Evolutionary conservation across 2,113 vertebrate genomes (phyloP).

Genomic region (Brachypteracias leptosomus): DNA sequence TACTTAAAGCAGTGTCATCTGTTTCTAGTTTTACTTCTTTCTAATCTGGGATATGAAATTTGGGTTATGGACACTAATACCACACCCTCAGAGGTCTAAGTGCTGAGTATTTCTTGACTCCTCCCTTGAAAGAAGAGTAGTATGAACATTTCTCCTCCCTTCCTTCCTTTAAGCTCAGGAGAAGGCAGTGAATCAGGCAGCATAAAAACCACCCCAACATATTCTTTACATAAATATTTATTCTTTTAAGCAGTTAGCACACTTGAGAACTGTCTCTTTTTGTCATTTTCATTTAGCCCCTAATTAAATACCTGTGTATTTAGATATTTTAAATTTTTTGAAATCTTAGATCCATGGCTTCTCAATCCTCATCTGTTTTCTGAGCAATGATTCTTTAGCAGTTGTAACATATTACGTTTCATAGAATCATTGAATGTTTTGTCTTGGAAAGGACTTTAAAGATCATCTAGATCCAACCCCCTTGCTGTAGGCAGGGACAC

Average conservation of each 20-base stretch:
- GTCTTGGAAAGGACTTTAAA: background rate
- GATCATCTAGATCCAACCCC: background rate
- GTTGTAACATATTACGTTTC: background rate
- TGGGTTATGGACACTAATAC: background rate
- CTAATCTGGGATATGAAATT: background rate
- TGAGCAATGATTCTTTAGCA: background rate
- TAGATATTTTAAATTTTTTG: background rate
- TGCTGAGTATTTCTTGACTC: background rate
- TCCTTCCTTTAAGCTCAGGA: background rate
- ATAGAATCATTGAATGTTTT: background rate
- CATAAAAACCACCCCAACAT: background rate
- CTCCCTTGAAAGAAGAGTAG: background rate
- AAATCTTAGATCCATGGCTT: background rate
- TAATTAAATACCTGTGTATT: background rate
- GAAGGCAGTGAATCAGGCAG: background rate
- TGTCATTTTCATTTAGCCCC: background rate
- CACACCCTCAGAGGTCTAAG: conserved; percentile 13
- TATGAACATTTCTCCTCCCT: background rate
- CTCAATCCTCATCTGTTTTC: background rate
- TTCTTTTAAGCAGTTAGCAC: background rate
- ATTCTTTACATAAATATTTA: background rate
- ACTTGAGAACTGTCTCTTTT: background rate
- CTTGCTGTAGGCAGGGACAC: background rate
- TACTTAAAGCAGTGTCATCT: background rate
- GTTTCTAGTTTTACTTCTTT: conserved; percentile 34